These are phyloP conservation scores for Tinea semifulvella DNA, from an alignment of 2,888 invertebrate genomes.

Conservation along the genomic window DNA sequence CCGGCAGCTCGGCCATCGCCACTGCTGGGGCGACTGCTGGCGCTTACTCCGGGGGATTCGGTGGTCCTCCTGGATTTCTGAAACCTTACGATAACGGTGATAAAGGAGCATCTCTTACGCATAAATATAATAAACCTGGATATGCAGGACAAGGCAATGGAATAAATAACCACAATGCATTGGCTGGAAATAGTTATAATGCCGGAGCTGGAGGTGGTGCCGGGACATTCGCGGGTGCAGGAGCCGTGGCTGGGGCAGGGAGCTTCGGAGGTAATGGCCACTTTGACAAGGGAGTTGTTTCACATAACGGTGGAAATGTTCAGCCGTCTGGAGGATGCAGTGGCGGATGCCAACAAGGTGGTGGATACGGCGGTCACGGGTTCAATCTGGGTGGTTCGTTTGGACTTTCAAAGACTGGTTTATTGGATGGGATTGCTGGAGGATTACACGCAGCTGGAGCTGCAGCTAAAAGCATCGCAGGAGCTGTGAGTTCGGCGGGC, in stretches of 20 bases:
- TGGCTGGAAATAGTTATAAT: slow-evolving; percentile 17
- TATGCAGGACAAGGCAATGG: neutral
- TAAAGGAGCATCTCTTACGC: slow-evolving; percentile 22
- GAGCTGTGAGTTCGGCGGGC: slow-evolving; percentile 25
- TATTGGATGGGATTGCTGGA: slow-evolving; percentile 21
- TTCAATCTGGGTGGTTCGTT: slow-evolving; percentile 18
- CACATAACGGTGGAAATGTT: neutral
- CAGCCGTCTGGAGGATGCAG: slow-evolving; percentile 9
- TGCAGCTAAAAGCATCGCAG: slow-evolving; percentile 35
- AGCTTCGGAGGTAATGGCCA: slow-evolving; percentile 21
- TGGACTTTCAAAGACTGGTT: slow-evolving; percentile 18
- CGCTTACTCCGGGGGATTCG: slow-evolving; percentile 49
- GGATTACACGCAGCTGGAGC: slow-evolving; percentile 26
- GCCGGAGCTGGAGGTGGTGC: slow-evolving; percentile 20
- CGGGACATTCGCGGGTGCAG: slow-evolving; percentile 30
- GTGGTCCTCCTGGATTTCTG: slow-evolving; percentile 51
- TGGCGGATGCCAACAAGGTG: slow-evolving; percentile 19
- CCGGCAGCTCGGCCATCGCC: slow-evolving; percentile 23
- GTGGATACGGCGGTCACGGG: slow-evolving; percentile 20
- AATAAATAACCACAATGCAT: slow-evolving; percentile 1
- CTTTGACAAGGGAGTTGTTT: neutral
- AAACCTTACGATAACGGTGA: slow-evolving; percentile 40
- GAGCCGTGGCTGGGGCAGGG: slow-evolving; percentile 29
- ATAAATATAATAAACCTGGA: slow-evolving; percentile 11
- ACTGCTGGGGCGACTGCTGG: slow-evolving; percentile 32